Percentiles rank a stretch among this genome's conserved stretches.
Conservation (phyloP, 2,888 invertebrate genomes). For the Diachrysia chrysitis region DNA sequence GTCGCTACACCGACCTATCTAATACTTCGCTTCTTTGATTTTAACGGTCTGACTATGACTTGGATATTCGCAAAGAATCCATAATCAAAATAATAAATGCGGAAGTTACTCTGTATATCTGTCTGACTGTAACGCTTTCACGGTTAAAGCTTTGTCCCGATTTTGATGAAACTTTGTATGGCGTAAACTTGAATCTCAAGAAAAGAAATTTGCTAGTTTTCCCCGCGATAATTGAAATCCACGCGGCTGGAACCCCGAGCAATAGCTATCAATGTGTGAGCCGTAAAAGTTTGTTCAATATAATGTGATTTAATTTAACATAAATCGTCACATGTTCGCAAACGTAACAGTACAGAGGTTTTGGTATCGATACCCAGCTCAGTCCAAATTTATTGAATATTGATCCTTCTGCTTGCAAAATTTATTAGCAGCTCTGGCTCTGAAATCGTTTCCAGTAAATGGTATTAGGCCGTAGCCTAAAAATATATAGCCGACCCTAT, state of each 20-base stretch:
- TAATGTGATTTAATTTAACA: neutral
- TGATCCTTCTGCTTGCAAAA: conserved; percentile 2
- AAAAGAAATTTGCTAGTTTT: no score
- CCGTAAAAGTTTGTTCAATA: neutral
- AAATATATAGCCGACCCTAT: no score
- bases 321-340: conserved; percentile 4
- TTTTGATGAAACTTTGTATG: no score
- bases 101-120: no score
- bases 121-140: no score
- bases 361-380: neutral
- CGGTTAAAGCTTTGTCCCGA: no score
- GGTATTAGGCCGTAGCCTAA: neutral
- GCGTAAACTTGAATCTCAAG: no score
- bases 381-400: conserved; percentile 3
- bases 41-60: conserved; percentile 15
- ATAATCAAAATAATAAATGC: neutral
- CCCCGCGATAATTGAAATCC: no score
- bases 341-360: neutral
- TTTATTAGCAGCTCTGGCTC: conserved; percentile 2
- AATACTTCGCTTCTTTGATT: conserved; percentile 56
- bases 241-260: no score
- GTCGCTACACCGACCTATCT: conserved; percentile 68
- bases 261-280: neutral
- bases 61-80: neutral
- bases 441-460: conserved; percentile 2